phyloP scores from a whole-genome alignment of 2,797 vertebrate genomes.

The Smutsia temminckii region DNA sequence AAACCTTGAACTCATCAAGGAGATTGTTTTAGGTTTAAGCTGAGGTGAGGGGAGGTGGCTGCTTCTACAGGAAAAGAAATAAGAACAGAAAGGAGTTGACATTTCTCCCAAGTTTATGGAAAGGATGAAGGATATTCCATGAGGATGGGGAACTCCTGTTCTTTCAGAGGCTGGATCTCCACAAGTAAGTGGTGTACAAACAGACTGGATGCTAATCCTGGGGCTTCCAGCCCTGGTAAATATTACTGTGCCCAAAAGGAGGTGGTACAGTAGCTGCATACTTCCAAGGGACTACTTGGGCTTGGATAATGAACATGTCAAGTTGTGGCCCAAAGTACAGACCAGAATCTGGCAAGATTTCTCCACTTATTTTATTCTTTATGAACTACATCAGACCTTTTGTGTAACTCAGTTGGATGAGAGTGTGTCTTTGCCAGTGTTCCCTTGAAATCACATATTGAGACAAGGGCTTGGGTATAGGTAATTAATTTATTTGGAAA shows the following conservation, averaged over 20 bases:
- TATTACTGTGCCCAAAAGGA: not conserved
- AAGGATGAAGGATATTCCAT: not conserved
- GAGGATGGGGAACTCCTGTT: not conserved
- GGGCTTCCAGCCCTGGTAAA: not conserved
- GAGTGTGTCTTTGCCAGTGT: not conserved
- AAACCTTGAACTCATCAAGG: not conserved
- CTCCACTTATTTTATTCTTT: not conserved
- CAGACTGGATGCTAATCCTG: not conserved
- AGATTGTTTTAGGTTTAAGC: not conserved
- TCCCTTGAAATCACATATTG: not conserved
- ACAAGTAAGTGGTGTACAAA: not conserved
- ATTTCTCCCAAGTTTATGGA: not conserved
- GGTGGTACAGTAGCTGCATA: not conserved
- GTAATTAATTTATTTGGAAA: not conserved
- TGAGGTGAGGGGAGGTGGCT: not conserved
- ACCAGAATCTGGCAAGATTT: not conserved
- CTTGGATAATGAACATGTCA: not conserved
- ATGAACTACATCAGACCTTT: not conserved
- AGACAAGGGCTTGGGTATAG: not conserved
- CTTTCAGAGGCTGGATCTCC: not conserved
- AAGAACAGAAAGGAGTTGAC: not conserved
- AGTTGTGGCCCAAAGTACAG: not conserved
- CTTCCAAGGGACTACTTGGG: not conserved
- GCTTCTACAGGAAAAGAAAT: not conserved
- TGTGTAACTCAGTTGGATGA: not conserved